A percentile compares a stretch with the other conserved stretches of the same genome.
Evolutionary conservation across 2,797 vertebrate genomes (phyloP).

Genomic region (Semotilus atromaculatus): DNA sequence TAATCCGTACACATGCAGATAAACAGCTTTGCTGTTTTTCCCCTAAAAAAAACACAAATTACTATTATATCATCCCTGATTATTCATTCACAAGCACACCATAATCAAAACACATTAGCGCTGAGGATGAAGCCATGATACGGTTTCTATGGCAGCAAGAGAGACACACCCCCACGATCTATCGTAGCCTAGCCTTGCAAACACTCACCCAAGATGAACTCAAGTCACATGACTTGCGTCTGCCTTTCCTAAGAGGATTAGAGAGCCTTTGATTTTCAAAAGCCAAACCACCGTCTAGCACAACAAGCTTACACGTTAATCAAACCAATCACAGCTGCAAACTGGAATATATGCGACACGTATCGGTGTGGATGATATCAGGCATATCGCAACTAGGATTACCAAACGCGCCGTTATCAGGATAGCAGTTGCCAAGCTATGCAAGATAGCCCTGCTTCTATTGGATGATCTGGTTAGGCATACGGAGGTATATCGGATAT

Average conservation of each 20-base stretch:
- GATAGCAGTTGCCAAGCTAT: conserved; percentile 8
- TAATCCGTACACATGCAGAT: background rate
- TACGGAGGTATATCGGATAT: conserved; percentile 15
- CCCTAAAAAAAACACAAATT: background rate
- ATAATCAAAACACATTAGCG: conserved; percentile 14
- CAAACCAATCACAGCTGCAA: conserved; percentile 44
- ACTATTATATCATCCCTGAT: background rate
- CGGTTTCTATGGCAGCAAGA: conserved; percentile 53
- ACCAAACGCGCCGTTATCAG: background rate
- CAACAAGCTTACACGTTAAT: conserved; percentile 42
- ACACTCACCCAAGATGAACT: conserved; percentile 54
- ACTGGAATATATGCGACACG: conserved; percentile 5
- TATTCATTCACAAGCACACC: conserved; percentile 22
- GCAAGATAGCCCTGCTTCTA: background rate
- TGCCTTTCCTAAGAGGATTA: conserved; percentile 63
- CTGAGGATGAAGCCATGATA: conserved; percentile 35
- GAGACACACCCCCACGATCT: conserved; percentile 15
- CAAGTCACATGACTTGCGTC: conserved; percentile 62
- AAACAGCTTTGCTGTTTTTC: conserved; percentile 1
- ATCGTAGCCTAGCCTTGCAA: conserved; percentile 47
- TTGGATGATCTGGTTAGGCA: conserved; percentile 9
- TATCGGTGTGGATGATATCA: conserved; percentile 7
- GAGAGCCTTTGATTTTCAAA: conserved; percentile 60
- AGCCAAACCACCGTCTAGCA: conserved; percentile 28
- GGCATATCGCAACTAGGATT: conserved; percentile 21